Base-by-base conservation (phyloP, 2,113 vertebrate genomes). In the Heliornis fulica region DNA sequence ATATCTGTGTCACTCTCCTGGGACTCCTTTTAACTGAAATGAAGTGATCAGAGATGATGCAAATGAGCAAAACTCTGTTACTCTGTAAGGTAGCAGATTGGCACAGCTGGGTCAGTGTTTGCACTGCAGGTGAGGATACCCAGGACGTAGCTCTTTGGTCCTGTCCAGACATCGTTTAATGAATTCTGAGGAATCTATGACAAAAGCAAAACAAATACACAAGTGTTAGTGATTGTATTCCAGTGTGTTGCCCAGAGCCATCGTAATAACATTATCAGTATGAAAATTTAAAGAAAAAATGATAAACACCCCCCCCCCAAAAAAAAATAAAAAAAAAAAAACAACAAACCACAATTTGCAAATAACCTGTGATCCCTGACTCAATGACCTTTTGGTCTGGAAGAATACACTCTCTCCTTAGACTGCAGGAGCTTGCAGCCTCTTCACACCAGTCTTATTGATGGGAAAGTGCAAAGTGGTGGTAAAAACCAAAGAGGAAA, bases 1-100 rank as follows among this genome's bases (percentile, higher is more conserved):
- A 64, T 15, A 32, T 79, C 23, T 51, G 9, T 84, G 54, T n/a
- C 53, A 19, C 12, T 38, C 11, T 9, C 11, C 9, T 10, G 4
- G 45, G 8, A 36, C 38, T 75, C 18, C 21, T 78, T 36, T 38
- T 38, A 46, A 36, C 16, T 15, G 15, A 29, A 0, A 1, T 50
- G 18, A 71, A 46, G 17, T 19, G 36, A 76, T 23, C 46, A 76
- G 43, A 60, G 22, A 14, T 70, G 28, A 34, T 46, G 5, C 28
- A 5, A 19, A 14, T 14, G 34, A 66, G 31, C 45, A 63, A 57
- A 79, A 36, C 15, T 46, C 46, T 38, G 23, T 46, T 56, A 26
- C 46, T n/a, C 13, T 0, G 0, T 53, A 36, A 43, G 12, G 8
- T 14, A 68, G 32, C 0, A 0, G 38, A 64, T 34, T 0, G 0